Evolutionary conservation across 53 echinoderm and acorn worm genomes (phyloP).

Genomic region (Patiria pectinifera): DNA sequence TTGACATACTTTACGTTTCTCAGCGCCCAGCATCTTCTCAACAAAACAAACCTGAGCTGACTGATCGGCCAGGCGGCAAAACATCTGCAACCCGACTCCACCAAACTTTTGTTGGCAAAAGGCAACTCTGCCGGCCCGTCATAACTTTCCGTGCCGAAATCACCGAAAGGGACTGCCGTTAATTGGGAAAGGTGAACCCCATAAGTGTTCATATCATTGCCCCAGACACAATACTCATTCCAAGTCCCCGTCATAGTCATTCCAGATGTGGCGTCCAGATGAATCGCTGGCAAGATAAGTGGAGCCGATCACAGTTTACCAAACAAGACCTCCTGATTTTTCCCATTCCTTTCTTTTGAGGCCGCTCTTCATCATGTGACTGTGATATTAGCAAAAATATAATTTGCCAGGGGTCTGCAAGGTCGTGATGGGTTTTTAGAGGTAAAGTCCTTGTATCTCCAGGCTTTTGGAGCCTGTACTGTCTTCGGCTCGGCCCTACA

Average conservation of each 20-base stretch:
- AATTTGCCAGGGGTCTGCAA: constrained; percentile 20
- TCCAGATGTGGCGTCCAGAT: constrained; percentile 43
- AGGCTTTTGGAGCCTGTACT: constrained; percentile 12
- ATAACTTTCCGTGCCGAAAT: background rate
- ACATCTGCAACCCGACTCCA: constrained; percentile 20
- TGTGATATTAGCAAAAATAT: background rate
- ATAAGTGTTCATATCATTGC: background rate
- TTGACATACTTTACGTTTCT: background rate
- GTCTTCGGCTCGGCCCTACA: constrained; percentile 35
- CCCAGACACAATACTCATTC: constrained; percentile 56
- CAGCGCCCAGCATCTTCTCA: background rate
- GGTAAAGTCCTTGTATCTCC: constrained; percentile 36
- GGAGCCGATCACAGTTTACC: constrained; percentile 5
- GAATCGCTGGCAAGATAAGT: background rate
- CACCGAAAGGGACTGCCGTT: constrained; percentile 9
- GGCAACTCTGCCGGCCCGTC: background rate
- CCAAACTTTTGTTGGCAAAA: background rate
- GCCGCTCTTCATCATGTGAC: constrained; percentile 36
- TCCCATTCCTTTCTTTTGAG: background rate
- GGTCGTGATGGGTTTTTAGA: background rate
- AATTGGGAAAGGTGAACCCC: constrained; percentile 58
- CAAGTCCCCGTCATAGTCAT: constrained; percentile 25
- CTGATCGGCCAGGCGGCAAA: background rate
- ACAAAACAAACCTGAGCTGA: background rate
- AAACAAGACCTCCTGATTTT: background rate